Conservation (phyloP, 2,113 vertebrate species). For the Cyprinodon brontotheroides region DNA sequence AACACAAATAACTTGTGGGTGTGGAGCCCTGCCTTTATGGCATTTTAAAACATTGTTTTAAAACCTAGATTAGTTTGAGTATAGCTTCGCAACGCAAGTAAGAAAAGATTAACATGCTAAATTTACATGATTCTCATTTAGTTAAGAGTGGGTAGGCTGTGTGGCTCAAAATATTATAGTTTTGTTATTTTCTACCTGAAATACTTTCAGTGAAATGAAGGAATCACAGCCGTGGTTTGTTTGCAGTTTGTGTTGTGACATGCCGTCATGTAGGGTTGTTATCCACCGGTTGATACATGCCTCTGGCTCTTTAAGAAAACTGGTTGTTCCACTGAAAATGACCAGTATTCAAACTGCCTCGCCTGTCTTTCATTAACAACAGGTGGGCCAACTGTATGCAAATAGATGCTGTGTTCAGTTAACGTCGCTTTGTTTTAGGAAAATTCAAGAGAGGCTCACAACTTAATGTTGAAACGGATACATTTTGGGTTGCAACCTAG, state of each 20-base stretch:
- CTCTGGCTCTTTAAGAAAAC: neutral
- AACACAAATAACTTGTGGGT: neutral
- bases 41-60: neutral
- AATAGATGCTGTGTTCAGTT: slow-evolving; percentile 23
- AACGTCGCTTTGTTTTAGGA: slow-evolving; percentile 18
- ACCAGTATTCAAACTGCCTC: slow-evolving; percentile 3
- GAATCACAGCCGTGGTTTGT: neutral
- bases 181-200: neutral
- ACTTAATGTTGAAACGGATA: too few relatives aligned
- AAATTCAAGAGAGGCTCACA: neutral
- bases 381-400: slow-evolving; percentile 63
- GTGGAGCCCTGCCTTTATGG: neutral
- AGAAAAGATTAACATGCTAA: neutral
- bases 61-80: neutral
- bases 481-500: neutral
- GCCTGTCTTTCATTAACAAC: slow-evolving; percentile 8
- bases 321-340: neutral
- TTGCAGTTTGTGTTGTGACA: neutral
- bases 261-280: neutral
- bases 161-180: neutral
- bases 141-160: neutral
- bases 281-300: slow-evolving; percentile 4
- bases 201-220: neutral
- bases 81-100: neutral
- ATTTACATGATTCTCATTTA: neutral